phyloP scores from a whole-genome alignment of 1,140 invertebrate genomes.

The Lineus longissimus region DNA sequence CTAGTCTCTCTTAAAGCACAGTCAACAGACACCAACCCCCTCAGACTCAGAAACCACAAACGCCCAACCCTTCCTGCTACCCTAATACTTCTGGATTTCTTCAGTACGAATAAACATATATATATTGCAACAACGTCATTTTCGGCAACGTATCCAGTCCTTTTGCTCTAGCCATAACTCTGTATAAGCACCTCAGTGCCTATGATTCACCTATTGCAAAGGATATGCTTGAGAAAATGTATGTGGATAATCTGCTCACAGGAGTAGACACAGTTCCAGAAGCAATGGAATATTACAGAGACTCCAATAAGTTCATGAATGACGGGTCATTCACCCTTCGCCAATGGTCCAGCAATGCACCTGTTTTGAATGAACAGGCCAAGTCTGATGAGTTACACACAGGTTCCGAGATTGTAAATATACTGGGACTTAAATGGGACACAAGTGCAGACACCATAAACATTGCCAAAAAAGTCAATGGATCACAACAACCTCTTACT shows the following conservation, averaged over 20 bases:
- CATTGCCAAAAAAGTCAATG: neutral
- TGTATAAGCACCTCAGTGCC: neutral
- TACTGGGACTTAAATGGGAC: neutral
- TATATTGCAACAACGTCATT: no score
- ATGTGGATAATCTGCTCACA: slow-evolving; percentile 5
- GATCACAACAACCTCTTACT: neutral
- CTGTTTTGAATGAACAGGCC: neutral
- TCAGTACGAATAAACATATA: no score
- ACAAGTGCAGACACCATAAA: neutral
- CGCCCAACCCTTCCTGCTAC: no score
- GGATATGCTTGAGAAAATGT: neutral
- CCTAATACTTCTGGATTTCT: no score
- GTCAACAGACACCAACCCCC: no score
- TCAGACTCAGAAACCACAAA: no score
- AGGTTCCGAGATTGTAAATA: neutral
- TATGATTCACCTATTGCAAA: neutral
- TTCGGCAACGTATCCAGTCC: neutral
- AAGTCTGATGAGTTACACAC: no score
- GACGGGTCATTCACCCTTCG: neutral
- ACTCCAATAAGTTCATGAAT: neutral
- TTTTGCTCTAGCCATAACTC: neutral
- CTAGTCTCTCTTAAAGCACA: no score
- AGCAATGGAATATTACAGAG: neutral
- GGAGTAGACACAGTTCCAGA: neutral
- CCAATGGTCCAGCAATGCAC: neutral